phyloP scores from a whole-genome alignment of 2,797 vertebrate species.

The Danionella dracula region DNA sequence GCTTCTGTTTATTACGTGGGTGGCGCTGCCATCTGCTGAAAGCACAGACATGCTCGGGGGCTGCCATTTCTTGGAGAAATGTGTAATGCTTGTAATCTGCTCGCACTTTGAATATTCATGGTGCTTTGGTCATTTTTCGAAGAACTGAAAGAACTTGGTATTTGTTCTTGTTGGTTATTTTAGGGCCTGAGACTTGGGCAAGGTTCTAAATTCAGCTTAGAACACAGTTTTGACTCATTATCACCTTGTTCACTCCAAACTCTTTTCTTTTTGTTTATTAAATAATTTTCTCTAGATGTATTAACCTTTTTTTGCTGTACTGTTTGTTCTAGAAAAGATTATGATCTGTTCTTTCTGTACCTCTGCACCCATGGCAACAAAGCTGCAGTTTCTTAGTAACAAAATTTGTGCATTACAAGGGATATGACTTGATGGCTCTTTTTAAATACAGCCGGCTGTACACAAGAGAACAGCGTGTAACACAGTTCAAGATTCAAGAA shows the following conservation, averaged over 20 bases:
- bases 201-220: not conserved
- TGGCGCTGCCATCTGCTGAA: slow-evolving; percentile 50
- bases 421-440: slow-evolving; percentile 14
- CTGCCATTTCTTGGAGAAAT: slow-evolving; percentile 31
- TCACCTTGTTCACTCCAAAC: no score
- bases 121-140: not conserved
- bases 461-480: no score
- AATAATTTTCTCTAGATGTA: not conserved
- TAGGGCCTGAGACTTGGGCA: not conserved
- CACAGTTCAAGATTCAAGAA: no score
- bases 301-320: slow-evolving; percentile 15
- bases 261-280: no score
- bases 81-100: slow-evolving; percentile 31
- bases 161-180: no score
- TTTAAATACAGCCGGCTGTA: slow-evolving; percentile 28
- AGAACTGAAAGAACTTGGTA: not conserved
- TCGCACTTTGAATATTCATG: not conserved
- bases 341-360: slow-evolving; percentile 27
- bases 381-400: slow-evolving; percentile 54
- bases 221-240: no score
- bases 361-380: slow-evolving; percentile 51
- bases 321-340: not conserved
- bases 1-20: slow-evolving; percentile 43
- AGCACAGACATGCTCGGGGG: slow-evolving; percentile 26
- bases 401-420: slow-evolving; percentile 44